Conservation (phyloP, 2,797 vertebrate genomes). For the Crocodylus rhombifer region DNA sequence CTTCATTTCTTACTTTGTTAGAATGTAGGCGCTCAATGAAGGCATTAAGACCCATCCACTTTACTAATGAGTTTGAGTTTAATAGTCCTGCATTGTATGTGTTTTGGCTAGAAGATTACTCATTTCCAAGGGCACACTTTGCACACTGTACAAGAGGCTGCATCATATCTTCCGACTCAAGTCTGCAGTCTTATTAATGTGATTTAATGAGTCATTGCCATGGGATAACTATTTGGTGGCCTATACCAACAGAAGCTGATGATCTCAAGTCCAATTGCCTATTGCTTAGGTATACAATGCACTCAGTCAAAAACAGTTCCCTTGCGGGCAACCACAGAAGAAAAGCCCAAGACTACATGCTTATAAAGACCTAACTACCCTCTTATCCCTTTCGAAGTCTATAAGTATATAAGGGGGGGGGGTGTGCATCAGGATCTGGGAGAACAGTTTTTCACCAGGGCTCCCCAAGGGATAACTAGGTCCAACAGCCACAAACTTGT, state of each 20-base stretch:
- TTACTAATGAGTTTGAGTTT: slow-evolving; percentile 68
- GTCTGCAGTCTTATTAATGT: neutral
- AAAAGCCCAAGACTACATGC: neutral
- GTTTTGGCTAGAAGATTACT: neutral
- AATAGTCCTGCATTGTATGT: neutral
- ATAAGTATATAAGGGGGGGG: too few species aligned
- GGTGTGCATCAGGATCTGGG: neutral
- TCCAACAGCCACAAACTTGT: too few species aligned
- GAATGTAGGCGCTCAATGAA: slow-evolving; percentile 55
- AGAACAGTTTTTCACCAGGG: too few species aligned
- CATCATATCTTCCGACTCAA: neutral
- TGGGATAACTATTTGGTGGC: neutral
- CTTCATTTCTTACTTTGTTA: slow-evolving; percentile 33
- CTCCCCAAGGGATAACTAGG: too few species aligned
- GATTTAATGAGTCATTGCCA: neutral
- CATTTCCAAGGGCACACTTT: neutral
- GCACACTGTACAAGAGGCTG: neutral
- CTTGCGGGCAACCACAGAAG: neutral
- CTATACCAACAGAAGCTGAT: neutral
- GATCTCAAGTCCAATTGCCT: fast-evolving
- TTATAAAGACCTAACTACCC: neutral
- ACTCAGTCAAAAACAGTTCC: neutral
- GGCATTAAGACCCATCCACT: slow-evolving; percentile 59
- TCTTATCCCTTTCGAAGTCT: neutral
- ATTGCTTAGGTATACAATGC: neutral